Percentiles rank a stretch among this genome's conserved stretches.
These are phyloP conservation scores for Galeruca laticollis DNA, from an alignment of 2,888 invertebrate genomes.

Conservation along the genomic window DNA sequence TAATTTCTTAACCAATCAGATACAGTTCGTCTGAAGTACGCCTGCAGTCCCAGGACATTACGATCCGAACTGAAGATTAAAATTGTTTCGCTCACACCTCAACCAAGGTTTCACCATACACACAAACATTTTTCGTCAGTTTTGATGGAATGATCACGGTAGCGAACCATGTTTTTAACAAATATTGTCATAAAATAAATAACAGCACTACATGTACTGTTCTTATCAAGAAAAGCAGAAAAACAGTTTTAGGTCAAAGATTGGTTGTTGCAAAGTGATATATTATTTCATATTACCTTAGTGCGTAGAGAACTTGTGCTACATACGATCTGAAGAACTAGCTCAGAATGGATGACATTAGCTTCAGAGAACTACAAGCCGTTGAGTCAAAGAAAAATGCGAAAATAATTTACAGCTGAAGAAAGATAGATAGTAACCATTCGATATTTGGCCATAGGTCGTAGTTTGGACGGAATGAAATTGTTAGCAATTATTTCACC, in stretches of 20 bases:
- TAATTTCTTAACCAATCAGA: no score
- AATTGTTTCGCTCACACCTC: background rate
- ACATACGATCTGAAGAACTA: constrained; percentile 28
- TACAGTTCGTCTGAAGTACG: constrained; percentile 23
- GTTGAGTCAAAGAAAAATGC: no score
- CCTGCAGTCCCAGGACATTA: constrained; percentile 36
- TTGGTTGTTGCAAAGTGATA: constrained; percentile 35
- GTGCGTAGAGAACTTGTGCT: constrained; percentile 31
- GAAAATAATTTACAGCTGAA: no score
- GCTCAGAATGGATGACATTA: constrained; percentile 30
- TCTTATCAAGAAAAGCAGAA: constrained; percentile 34
- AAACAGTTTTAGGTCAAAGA: constrained; percentile 33
- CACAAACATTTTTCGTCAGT: constrained; percentile 36
- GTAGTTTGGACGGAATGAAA: no score
- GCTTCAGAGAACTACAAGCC: constrained; percentile 29
- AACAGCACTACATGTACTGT: constrained; percentile 32
- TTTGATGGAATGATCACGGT: no score
- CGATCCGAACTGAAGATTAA: constrained; percentile 25
- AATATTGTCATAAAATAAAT: no score
- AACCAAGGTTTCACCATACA: constrained; percentile 31
- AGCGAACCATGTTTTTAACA: no score
- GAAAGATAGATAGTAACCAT: no score
- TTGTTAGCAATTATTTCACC: no score
- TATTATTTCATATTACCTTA: constrained; percentile 33
- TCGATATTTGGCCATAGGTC: no score